Base-by-base conservation (phyloP, 92 coral and sea anemone species). In the Palythoa grandis region DNA sequence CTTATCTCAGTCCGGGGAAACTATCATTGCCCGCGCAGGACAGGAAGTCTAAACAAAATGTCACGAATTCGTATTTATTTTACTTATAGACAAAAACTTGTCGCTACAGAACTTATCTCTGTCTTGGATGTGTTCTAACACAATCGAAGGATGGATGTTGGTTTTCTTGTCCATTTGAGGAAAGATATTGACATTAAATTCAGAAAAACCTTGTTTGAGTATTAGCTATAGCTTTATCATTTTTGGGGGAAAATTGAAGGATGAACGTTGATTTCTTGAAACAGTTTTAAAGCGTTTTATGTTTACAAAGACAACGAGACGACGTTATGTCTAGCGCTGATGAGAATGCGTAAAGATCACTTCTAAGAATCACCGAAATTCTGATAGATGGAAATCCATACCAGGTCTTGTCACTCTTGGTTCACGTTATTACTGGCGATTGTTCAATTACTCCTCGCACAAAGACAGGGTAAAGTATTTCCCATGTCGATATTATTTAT, bases 31-130 rank as follows among this genome's bases (percentile, higher is more conserved):
- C 63, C 82, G 67, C 66, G 60, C 82, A 76, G 74, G 74, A 80
- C 85, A 80, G 85, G 85, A 80, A 80, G 85, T 80, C 74, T 24
- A 80, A 80, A 80, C 61, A 14, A 43, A 14, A 22, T 16, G 75
- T 80, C 85, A 80, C 85, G 85, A 80, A 63, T 63, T 67, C 54
- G 84, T 37, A 38, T n/a, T 4, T 74, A 48, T 57, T 50, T 47
- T 48, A 19, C n/a, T 29, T 35, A 13, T 69, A 20, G 7, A 53
- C 47, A 14, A 25, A 11, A 52, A 52, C 85, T 80, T 80, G 85
- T 14, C 74, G 57, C 20, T 43, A 70, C 85, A 48, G 22, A 74
- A 80, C 85, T 29, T 40, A n/a, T 25, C 16, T 52, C 7, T 52
- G 73, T 68, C 39, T 23, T 66, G 85, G 70, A 80, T 80, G 66